These are phyloP conservation scores for Synergus laeviventris DNA, from an alignment of 2,888 invertebrate genomes.

Conservation along the genomic window DNA sequence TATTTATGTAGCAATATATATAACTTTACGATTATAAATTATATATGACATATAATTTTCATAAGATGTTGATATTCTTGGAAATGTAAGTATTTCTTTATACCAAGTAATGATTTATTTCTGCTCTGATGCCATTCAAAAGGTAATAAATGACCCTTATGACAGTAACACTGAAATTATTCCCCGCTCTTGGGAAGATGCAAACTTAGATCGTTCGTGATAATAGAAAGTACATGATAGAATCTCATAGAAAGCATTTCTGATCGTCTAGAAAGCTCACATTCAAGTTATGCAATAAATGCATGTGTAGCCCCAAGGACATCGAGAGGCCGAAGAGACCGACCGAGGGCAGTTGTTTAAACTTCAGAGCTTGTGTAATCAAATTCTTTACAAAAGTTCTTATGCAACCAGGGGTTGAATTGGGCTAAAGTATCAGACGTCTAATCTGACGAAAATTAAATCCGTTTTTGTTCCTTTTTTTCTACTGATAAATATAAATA, in stretches of 20 bases:
- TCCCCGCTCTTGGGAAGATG: slow-evolving; percentile 34
- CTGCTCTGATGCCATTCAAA: slow-evolving; percentile 21
- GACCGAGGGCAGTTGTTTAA: neutral
- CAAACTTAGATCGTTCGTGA: slow-evolving; percentile 23
- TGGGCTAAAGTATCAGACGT: too few relatives aligned
- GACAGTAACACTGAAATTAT: slow-evolving; percentile 38
- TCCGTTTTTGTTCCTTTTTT: too few relatives aligned
- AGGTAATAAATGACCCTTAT: slow-evolving; percentile 34
- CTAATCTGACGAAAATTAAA: too few relatives aligned
- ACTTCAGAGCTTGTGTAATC: neutral
- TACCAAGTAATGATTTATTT: slow-evolving; percentile 25
- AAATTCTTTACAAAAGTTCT: neutral
- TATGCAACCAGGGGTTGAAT: too few relatives aligned
- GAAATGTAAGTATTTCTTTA: slow-evolving; percentile 1
- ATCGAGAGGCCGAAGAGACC: slow-evolving; percentile 9
- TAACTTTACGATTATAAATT: neutral
- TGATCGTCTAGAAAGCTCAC: slow-evolving; percentile 36
- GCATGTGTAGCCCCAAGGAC: slow-evolving; percentile 18
- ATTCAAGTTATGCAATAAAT: slow-evolving; percentile 25
- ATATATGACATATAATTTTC: neutral
- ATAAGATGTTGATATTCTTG: neutral
- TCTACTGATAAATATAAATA: too few relatives aligned
- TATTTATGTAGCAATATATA: too few relatives aligned
- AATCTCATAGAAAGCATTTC: slow-evolving; percentile 30
- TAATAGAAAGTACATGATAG: slow-evolving; percentile 29